A percentile compares a stretch with the other conserved stretches of the same genome.
These are phyloP conservation scores for Colletes collaris DNA, from an alignment of 2,888 invertebrate species.

Conservation along the genomic window DNA sequence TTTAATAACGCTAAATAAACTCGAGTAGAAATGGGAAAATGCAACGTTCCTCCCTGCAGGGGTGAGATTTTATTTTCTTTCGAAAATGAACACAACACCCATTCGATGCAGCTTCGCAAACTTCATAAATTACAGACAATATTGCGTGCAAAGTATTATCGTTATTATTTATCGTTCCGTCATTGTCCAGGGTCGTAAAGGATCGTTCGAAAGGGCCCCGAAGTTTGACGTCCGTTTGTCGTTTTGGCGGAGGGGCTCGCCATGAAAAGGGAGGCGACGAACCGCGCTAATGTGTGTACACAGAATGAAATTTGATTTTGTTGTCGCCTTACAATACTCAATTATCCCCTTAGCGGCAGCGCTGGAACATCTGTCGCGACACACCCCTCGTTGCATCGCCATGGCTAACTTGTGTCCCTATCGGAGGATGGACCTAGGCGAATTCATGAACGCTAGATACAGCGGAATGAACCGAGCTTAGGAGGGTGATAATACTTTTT, in stretches of 20 bases:
- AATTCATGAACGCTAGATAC: slow-evolving; percentile 67
- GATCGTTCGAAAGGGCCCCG: background rate
- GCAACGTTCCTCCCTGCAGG: too few relatives aligned
- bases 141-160: background rate
- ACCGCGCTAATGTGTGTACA: slow-evolving; percentile 54
- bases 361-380: slow-evolving; percentile 70
- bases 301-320: slow-evolving; percentile 78
- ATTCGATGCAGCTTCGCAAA: background rate
- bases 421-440: slow-evolving; percentile 62
- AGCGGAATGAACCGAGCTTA: slow-evolving; percentile 18
- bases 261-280: slow-evolving; percentile 40
- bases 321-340: slow-evolving; percentile 82
- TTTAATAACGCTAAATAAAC: too few relatives aligned
- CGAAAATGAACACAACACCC: too few relatives aligned
- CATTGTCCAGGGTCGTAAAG: background rate
- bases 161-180: slow-evolving; percentile 25
- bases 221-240: background rate
- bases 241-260: background rate
- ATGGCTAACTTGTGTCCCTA: slow-evolving; percentile 67
- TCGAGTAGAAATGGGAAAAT: too few relatives aligned
- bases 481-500: slow-evolving; percentile 47
- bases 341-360: slow-evolving; percentile 74
- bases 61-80: too few relatives aligned
- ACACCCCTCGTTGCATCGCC: slow-evolving; percentile 51
- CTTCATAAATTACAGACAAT: slow-evolving; percentile 4